These are phyloP conservation scores for Scatophagus argus DNA, from an alignment of 2,113 vertebrate species.

Conservation along the genomic window DNA sequence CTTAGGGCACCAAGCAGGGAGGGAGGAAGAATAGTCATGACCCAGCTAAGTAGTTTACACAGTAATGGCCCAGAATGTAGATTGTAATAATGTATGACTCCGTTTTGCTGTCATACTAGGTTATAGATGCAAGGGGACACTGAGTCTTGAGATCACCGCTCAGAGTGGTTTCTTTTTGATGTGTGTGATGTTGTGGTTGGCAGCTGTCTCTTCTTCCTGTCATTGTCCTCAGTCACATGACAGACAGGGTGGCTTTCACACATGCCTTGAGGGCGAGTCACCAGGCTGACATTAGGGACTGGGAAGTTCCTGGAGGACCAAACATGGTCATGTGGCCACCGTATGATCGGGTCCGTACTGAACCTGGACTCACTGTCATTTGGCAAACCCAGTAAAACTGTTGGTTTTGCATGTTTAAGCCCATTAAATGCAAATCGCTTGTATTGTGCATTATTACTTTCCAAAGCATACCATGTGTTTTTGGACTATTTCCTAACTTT, in stretches of 20 bases:
- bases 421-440: slow-evolving; percentile 36
- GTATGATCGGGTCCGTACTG: slow-evolving; percentile 17
- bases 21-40: slow-evolving; percentile 69
- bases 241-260: slow-evolving; percentile 73
- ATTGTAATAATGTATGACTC: slow-evolving; percentile 50
- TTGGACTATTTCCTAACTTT: slow-evolving; percentile 30
- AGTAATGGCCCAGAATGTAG: slow-evolving; percentile 64
- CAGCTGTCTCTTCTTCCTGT: slow-evolving; percentile 80
- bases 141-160: slow-evolving; percentile 13
- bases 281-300: slow-evolving; percentile 69
- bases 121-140: slow-evolving; percentile 20
- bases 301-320: slow-evolving; percentile 61
- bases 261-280: slow-evolving; percentile 79
- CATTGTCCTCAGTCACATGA: slow-evolving; percentile 77
- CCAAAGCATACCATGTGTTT: slow-evolving; percentile 2
- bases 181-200: slow-evolving; percentile 67
- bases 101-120: slow-evolving; percentile 62
- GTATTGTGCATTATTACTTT: slow-evolving; percentile 2
- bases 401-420: slow-evolving; percentile 29
- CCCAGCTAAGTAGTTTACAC: slow-evolving; percentile 76
- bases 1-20: slow-evolving; percentile 68
- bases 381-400: slow-evolving; percentile 31
- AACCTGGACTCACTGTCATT: slow-evolving; percentile 2
- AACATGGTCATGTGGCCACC: slow-evolving; percentile 59
- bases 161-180: slow-evolving; percentile 44